Percentiles rank a stretch among this genome's conserved stretches.
Conservation (phyloP, 2,113 vertebrate genomes). For the Tragelaphus scriptus region DNA sequence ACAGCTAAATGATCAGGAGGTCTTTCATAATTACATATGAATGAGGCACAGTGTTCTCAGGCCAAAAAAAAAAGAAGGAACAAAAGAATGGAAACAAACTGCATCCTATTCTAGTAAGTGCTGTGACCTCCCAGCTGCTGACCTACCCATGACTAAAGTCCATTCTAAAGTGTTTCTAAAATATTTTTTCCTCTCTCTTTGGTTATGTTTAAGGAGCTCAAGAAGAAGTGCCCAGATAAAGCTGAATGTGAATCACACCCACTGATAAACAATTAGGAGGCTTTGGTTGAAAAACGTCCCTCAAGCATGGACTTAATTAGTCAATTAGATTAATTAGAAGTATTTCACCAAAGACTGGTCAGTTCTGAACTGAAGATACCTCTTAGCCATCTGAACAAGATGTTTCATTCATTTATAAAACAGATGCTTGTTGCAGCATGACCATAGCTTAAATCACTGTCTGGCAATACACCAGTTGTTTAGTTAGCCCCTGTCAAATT, state of each 20-base stretch:
- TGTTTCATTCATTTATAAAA: slow-evolving; percentile 23
- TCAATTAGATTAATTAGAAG: slow-evolving; percentile 56
- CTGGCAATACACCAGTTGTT: not conserved
- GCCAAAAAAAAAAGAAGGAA: not conserved
- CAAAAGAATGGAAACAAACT: not conserved
- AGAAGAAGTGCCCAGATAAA: slow-evolving; percentile 39
- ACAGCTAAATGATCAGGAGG: not conserved
- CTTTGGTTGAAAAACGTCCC: slow-evolving; percentile 22
- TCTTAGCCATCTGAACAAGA: slow-evolving; percentile 1
- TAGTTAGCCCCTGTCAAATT: not conserved
- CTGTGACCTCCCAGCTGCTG: not conserved
- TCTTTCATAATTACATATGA: not conserved
- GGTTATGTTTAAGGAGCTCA: slow-evolving; percentile 2
- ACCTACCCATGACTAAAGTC: not conserved
- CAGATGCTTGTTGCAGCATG: not conserved
- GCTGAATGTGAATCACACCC: not conserved
- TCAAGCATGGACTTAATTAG: slow-evolving; percentile 36
- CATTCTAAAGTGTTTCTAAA: not conserved
- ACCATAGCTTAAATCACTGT: not conserved
- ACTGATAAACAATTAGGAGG: slow-evolving; percentile 57
- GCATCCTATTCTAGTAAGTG: not conserved
- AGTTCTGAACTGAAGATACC: not conserved
- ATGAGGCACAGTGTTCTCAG: not conserved
- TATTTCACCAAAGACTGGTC: slow-evolving; percentile 5
- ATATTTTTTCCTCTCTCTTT: not conserved